Base-by-base conservation (phyloP, 37 sponge, comb jelly and placozoan genomes). In the Axinella damicornis region DNA sequence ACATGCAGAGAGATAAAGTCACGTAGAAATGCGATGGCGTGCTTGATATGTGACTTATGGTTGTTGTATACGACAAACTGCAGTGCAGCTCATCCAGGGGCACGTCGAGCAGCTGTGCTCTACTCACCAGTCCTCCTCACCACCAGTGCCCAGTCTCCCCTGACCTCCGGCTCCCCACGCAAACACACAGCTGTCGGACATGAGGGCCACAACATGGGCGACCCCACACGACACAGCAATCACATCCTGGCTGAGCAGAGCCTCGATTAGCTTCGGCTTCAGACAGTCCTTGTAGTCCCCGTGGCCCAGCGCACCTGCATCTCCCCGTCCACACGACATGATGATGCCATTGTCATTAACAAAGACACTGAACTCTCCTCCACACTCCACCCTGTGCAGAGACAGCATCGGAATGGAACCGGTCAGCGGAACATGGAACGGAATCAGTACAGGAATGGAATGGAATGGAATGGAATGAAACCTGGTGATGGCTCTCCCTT, bases 341-440 rank as follows among this genome's bases (percentile, higher is more conserved):
- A 95, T 78, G 36, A 98, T 86, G 11, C 94, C 94, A 28, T 96
- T 98, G 63, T 96, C 97, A 74, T 74, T 98, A 20, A 92, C 67
- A 55, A 98, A 96, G 54, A 96, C 66, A 56, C 78, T 91, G 82
- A 92, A 96, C 78, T 93, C 93, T 53, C 93, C 94, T 2, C 97
- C 97, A 88, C 97, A 96, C 35, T 93, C 93, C 19, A 88, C 91
- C 31, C 96, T 95, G 65, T 24, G 40, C 18, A 46, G n/a, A n/a
- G n/a, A n/a, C n/a, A n/a, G n/a, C n/a, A n/a, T n/a, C n/a, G 46
- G 46, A 46, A 46, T 46, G 46, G 46, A 46, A 46, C 9, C 46
- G 9, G 46, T 46, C 6, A 46, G 46, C 46, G 9, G 46, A 46
- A 46, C 46, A 46, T 46, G 46, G 46, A 46, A 46, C 46, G 46